Percentiles rank a stretch among this genome's conserved stretches.
These are phyloP conservation scores for Anadara kagoshimensis DNA, from an alignment of 1,140 invertebrate species.

Conservation along the genomic window DNA sequence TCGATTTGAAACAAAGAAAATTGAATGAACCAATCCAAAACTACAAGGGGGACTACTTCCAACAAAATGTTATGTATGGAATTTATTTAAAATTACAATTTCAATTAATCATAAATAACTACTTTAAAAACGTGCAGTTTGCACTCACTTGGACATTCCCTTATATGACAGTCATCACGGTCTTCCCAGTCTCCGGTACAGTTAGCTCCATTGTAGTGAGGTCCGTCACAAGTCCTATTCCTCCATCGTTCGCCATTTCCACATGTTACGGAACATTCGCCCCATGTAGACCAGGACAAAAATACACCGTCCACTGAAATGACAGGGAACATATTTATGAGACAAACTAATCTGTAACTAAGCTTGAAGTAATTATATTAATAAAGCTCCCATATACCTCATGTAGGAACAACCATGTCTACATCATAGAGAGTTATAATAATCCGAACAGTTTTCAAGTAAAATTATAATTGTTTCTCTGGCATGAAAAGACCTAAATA, in stretches of 20 bases:
- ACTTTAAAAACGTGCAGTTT: too few species aligned
- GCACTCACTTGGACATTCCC: slow-evolving; percentile 75
- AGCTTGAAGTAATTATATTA: background rate
- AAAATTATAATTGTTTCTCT: too few species aligned
- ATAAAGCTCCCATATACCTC: background rate
- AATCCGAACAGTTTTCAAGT: too few species aligned
- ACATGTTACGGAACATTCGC: slow-evolving; percentile 82
- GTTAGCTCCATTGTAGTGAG: slow-evolving; percentile 49
- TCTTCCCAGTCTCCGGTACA: slow-evolving; percentile 51
- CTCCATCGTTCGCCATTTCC: slow-evolving; percentile 81
- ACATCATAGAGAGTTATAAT: too few species aligned
- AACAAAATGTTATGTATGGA: too few species aligned
- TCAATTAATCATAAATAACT: too few species aligned
- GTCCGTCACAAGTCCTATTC: slow-evolving; percentile 76
- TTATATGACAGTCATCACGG: slow-evolving; percentile 43
- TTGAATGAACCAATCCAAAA: too few species aligned
- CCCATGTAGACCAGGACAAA: slow-evolving; percentile 5
- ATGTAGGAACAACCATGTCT: too few species aligned
- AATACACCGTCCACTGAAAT: slow-evolving; percentile 57
- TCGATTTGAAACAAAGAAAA: too few species aligned
- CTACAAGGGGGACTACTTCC: too few species aligned
- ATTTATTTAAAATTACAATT: too few species aligned
- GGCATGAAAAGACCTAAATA: too few species aligned
- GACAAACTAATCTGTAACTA: background rate
- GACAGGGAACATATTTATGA: background rate